phyloP scores from a whole-genome alignment of 1,140 invertebrate species.

The Atta texana region DNA sequence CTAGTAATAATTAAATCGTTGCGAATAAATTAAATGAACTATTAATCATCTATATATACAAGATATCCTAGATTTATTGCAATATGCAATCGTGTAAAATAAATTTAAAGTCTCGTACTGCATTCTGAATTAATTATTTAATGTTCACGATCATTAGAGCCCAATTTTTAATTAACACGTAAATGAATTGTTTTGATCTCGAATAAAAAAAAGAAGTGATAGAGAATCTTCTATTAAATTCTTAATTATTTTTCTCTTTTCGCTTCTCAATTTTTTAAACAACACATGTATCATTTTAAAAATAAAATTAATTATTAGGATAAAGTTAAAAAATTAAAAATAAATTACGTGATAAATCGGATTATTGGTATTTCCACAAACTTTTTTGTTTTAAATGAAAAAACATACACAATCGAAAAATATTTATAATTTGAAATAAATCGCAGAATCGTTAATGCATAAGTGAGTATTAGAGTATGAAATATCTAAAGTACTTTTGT shows the following conservation, averaged over 20 bases:
- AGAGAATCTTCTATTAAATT: not conserved
- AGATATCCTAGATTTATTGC: not conserved
- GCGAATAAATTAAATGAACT: constrained; percentile 27
- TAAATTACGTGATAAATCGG: too few species aligned
- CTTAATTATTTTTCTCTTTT: not conserved
- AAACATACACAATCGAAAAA: not conserved
- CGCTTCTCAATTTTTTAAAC: not conserved
- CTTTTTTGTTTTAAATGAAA: not conserved
- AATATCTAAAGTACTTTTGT: not conserved
- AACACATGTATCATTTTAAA: not conserved
- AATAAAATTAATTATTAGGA: not conserved
- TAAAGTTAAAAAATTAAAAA: too few species aligned
- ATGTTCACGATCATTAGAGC: not conserved
- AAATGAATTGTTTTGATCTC: not conserved
- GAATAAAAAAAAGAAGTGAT: not conserved
- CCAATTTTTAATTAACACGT: not conserved
- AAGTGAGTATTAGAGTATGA: not conserved
- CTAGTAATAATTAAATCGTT: constrained; percentile 38
- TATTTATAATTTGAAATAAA: not conserved
- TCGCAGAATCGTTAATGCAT: not conserved
- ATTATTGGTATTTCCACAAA: not conserved
- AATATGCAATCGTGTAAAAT: not conserved
- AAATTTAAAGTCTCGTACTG: not conserved
- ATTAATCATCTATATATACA: constrained; percentile 7
- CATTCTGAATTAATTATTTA: not conserved